These are phyloP conservation scores for Andrena cerasifolii DNA, from an alignment of 1,140 invertebrate genomes.

Conservation along the genomic window DNA sequence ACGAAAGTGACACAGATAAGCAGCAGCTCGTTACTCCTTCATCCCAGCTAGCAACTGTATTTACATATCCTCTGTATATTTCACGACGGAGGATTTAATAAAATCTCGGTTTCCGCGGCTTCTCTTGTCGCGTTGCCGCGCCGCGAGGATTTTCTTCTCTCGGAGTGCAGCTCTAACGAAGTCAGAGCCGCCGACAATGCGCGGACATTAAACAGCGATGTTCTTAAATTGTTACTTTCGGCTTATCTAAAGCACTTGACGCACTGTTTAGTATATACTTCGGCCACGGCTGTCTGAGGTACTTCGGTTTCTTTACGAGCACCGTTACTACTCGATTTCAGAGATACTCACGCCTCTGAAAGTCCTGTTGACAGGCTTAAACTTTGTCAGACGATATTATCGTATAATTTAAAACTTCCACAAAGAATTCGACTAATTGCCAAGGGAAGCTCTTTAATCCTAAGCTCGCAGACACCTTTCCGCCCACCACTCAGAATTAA, in stretches of 20 bases:
- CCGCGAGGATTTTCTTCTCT: background rate
- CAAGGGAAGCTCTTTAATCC: too few species aligned
- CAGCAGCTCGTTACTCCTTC: background rate
- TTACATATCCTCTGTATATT: slow-evolving; percentile 27
- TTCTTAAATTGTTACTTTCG: background rate
- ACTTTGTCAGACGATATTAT: too few species aligned
- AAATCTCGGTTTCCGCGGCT: background rate
- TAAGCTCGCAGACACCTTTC: too few species aligned
- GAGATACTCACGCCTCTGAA: too few species aligned
- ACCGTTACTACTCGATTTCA: background rate
- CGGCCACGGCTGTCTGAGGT: too few species aligned
- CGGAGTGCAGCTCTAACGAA: background rate
- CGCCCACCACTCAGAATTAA: too few species aligned
- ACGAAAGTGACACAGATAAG: background rate
- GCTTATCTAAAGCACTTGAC: background rate
- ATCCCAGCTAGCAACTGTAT: background rate
- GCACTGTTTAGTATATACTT: background rate
- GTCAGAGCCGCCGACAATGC: background rate
- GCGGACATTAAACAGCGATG: background rate
- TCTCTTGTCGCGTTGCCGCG: too few species aligned
- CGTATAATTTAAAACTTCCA: too few species aligned
- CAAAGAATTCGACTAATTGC: too few species aligned
- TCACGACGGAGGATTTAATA: slow-evolving; percentile 22
- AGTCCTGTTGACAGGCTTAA: too few species aligned
- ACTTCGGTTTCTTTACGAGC: too few species aligned